Percentiles rank a stretch among this genome's conserved stretches.
Evolutionary conservation across 2,888 invertebrate genomes (phyloP).

Genomic region (Aquatica leii): DNA sequence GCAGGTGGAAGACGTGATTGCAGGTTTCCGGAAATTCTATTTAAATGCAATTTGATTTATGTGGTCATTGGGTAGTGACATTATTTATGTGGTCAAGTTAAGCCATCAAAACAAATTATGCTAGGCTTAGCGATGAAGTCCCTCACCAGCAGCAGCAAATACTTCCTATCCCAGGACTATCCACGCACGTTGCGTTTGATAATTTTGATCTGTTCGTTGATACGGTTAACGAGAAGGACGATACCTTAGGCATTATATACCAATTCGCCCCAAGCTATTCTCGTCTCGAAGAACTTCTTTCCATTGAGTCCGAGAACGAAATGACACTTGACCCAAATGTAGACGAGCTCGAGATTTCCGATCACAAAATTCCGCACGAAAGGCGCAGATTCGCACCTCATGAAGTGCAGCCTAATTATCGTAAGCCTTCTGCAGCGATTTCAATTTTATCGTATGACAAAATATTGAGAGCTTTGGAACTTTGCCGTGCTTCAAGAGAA

Average conservation of each 20-base stretch:
- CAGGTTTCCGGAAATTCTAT: too few species aligned
- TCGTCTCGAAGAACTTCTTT: background rate
- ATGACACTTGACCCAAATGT: background rate
- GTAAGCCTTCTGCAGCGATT: background rate
- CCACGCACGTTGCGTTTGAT: background rate
- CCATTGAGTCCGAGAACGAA: background rate
- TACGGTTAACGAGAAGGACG: background rate
- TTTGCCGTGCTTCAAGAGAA: background rate
- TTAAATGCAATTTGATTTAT: too few species aligned
- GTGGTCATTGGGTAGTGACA: conserved; percentile 25
- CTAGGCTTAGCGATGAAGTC: conserved; percentile 47
- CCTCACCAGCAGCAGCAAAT: conserved; percentile 44
- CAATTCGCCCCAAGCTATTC: background rate
- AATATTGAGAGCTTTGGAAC: background rate
- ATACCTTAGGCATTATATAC: background rate
- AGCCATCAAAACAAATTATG: conserved; percentile 47
- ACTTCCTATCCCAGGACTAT: too few species aligned
- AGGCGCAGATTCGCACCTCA: background rate
- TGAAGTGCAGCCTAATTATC: background rate
- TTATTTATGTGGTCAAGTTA: conserved; percentile 45
- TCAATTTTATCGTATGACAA: background rate
- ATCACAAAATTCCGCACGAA: too few species aligned
- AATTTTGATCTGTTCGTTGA: background rate
- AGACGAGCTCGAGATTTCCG: background rate
- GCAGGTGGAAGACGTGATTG: too few species aligned